Evolutionary conservation across 2,113 vertebrate genomes (phyloP).

Genomic region (Brachyhypopomus gauderio): DNA sequence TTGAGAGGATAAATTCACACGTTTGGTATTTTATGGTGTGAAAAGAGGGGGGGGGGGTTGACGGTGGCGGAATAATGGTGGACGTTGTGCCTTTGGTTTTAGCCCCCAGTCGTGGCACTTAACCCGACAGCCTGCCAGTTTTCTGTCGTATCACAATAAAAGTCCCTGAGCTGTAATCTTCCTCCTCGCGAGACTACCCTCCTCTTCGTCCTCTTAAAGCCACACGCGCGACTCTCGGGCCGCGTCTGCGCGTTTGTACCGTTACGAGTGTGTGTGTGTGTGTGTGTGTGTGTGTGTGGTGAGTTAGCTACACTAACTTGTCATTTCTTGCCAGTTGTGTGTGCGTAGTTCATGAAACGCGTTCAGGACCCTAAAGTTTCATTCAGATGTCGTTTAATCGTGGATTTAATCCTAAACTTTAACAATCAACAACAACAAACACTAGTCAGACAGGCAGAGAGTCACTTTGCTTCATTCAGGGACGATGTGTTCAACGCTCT

Average conservation of each 20-base stretch:
- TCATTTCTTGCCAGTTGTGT: no score
- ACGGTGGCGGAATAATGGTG: slow-evolving; percentile 62
- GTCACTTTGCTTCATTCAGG: no score
- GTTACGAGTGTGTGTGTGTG: no score
- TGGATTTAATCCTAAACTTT: no score
- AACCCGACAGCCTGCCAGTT: slow-evolving; percentile 69
- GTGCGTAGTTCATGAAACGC: no score
- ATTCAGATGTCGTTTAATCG: no score
- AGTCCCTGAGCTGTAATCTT: slow-evolving; percentile 79
- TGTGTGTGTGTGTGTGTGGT: no score
- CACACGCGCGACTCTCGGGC: slow-evolving; percentile 65
- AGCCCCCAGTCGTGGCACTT: slow-evolving; percentile 74
- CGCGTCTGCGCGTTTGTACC: background rate
- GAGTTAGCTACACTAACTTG: no score
- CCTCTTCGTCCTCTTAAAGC: slow-evolving; percentile 82
- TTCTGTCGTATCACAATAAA: slow-evolving; percentile 83
- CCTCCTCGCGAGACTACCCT: slow-evolving; percentile 71
- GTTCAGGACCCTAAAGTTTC: no score
- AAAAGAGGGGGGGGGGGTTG: background rate
- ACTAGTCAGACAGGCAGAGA: no score
- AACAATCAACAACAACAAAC: no score
- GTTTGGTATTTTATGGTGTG: slow-evolving; percentile 38
- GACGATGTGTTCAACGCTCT: no score
- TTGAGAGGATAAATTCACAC: slow-evolving; percentile 5
- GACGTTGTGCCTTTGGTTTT: slow-evolving; percentile 60